These are phyloP conservation scores for Lineus longissimus DNA, from an alignment of 1,140 invertebrate species.

Conservation along the genomic window DNA sequence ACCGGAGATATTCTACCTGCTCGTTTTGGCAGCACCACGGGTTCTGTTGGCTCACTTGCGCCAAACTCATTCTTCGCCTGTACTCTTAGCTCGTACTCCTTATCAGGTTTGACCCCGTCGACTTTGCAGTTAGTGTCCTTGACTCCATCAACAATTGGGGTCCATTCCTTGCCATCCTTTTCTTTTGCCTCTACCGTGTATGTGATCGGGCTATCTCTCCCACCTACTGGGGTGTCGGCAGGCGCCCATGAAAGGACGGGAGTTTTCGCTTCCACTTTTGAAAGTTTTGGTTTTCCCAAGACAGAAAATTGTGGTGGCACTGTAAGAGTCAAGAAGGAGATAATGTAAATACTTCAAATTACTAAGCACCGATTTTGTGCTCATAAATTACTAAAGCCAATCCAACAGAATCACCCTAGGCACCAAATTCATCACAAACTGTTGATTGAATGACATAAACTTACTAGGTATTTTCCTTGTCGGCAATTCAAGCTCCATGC, in stretches of 20 bases:
- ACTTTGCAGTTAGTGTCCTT: conserved; percentile 36
- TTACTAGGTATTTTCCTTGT: background rate
- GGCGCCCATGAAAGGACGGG: conserved; percentile 88
- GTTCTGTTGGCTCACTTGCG: conserved; percentile 73
- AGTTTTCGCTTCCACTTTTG: conserved; percentile 77
- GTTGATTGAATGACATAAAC: conserved; percentile 54
- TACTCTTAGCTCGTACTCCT: conserved; percentile 92
- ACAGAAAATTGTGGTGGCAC: conserved; percentile 54
- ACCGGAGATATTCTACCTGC: conserved; percentile 29
- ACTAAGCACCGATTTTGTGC: no score
- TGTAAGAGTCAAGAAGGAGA: background rate
- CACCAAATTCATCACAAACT: no score
- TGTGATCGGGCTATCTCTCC: conserved; percentile 39
- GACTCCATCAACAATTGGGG: conserved; percentile 32
- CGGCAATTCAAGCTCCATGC: background rate
- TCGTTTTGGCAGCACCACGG: conserved; percentile 31
- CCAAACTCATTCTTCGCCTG: conserved; percentile 96
- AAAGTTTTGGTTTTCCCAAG: conserved; percentile 81
- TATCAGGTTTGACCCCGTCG: conserved; percentile 35
- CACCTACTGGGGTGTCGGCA: conserved; percentile 59
- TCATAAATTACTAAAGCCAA: no score
- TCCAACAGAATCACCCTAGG: no score
- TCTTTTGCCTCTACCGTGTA: conserved; percentile 46
- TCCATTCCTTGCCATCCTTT: conserved; percentile 38
- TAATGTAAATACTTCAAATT: no score